Evolutionary conservation across 2,797 vertebrate species (phyloP).

Genomic region (Bryconaethiops microstoma): DNA sequence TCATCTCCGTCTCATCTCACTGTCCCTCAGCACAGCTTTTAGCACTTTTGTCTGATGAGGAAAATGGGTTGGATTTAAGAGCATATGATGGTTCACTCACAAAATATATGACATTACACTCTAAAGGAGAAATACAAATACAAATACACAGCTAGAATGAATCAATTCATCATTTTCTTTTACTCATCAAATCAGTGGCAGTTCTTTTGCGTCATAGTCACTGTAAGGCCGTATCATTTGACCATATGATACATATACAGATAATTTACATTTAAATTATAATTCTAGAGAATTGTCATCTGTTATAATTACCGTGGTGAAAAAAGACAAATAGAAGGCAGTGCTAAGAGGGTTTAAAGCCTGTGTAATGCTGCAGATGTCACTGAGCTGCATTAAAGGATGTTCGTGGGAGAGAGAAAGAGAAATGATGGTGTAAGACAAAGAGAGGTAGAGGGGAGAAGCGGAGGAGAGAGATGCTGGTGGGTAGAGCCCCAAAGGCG

Average conservation of each 20-base stretch:
- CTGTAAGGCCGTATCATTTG: neutral
- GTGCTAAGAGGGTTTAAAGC: neutral
- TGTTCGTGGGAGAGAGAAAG: neutral
- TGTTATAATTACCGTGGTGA: neutral
- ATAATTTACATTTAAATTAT: neutral
- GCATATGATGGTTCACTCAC: neutral
- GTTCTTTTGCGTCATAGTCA: neutral
- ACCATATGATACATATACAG: neutral
- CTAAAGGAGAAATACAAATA: neutral
- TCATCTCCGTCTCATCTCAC: neutral
- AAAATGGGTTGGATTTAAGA: neutral
- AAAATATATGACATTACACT: neutral
- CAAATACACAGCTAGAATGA: neutral
- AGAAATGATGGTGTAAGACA: slow-evolving; percentile 16
- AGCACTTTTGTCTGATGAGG: neutral
- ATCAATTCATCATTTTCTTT: neutral
- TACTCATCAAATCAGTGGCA: neutral
- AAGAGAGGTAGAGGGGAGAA: slow-evolving; percentile 1
- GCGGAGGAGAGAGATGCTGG: slow-evolving; percentile 9
- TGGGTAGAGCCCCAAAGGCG: slow-evolving; percentile 17
- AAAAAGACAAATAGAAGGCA: too few relatives aligned
- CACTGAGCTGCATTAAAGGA: neutral
- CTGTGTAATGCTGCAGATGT: too few relatives aligned
- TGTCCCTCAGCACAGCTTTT: neutral
- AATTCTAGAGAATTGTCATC: neutral